Conservation (phyloP, 2,888 invertebrate genomes). For the Pseudoips prasinana region DNA sequence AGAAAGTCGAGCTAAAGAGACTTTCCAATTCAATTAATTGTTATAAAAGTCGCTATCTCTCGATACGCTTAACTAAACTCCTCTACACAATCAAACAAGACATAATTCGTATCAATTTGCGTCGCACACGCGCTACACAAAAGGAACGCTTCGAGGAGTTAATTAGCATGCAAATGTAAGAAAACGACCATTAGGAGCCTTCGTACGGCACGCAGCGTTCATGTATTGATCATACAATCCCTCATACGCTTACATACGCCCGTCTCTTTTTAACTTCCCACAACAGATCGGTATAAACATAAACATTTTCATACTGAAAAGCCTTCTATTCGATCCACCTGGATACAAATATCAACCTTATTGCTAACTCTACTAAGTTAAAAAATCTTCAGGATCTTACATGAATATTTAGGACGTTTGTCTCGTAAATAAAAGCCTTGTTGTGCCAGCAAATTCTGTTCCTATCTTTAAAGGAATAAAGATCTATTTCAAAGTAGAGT, state of each 20-base stretch:
- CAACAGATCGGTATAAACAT: constrained; percentile 80
- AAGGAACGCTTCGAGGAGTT: constrained; percentile 62
- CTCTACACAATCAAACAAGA: constrained; percentile 37
- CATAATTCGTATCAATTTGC: constrained; percentile 63
- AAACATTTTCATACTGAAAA: constrained; percentile 57
- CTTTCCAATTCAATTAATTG: background rate
- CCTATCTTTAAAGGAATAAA: constrained; percentile 77
- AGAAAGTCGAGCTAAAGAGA: no score
- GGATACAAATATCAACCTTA: constrained; percentile 31
- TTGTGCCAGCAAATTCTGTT: constrained; percentile 77
- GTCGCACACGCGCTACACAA: constrained; percentile 60
- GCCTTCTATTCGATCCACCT: constrained; percentile 34
- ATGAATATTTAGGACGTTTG: constrained; percentile 28
- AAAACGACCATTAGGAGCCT: constrained; percentile 74
- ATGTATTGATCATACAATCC: constrained; percentile 75
- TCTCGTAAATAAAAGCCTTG: constrained; percentile 40
- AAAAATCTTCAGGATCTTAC: constrained; percentile 4
- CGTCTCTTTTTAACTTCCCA: constrained; percentile 79
- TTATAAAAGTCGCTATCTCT: background rate
- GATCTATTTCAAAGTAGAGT: constrained; percentile 72
- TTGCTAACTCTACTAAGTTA: accelerated
- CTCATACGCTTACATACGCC: constrained; percentile 77
- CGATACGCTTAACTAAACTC: constrained; percentile 20
- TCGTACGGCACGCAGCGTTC: constrained; percentile 46
- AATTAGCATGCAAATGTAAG: constrained; percentile 81